These are phyloP conservation scores for Nestor notabilis DNA, from an alignment of 2,113 vertebrate genomes.

Conservation along the genomic window DNA sequence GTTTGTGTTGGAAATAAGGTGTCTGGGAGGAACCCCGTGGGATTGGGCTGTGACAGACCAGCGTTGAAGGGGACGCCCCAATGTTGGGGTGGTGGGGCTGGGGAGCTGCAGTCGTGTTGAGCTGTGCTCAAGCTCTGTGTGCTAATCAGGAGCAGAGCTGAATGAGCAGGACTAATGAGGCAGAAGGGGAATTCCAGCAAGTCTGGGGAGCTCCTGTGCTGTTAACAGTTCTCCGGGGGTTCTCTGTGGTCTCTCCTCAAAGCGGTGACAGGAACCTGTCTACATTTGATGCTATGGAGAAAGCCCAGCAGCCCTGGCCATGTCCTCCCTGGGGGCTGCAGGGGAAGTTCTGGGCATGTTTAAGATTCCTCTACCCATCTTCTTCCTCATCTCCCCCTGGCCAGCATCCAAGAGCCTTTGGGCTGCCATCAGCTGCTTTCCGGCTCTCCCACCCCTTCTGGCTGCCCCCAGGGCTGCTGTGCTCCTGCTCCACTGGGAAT, in stretches of 20 bases:
- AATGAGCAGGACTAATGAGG: background rate
- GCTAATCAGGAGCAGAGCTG: background rate
- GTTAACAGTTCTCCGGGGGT: background rate
- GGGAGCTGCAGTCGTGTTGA: background rate
- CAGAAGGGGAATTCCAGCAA: background rate
- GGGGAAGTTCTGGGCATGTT: background rate
- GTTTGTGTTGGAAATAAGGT: background rate
- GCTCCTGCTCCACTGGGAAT: background rate
- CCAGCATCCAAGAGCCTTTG: accelerated
- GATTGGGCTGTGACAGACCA: background rate
- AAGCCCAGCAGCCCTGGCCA: background rate
- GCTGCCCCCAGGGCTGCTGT: background rate
- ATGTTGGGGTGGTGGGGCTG: background rate
- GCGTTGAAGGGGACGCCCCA: background rate
- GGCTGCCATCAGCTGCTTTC: background rate
- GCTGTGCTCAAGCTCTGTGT: background rate
- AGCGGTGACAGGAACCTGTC: accelerated
- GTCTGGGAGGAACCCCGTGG: background rate
- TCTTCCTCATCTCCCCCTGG: accelerated
- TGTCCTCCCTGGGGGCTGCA: accelerated
- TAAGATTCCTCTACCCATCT: background rate
- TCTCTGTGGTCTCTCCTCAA: background rate
- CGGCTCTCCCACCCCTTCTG: background rate
- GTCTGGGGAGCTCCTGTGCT: background rate
- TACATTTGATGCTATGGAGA: background rate